These are phyloP conservation scores for Hemibagrus wyckioides DNA, from an alignment of 2,113 vertebrate species.

Conservation along the genomic window DNA sequence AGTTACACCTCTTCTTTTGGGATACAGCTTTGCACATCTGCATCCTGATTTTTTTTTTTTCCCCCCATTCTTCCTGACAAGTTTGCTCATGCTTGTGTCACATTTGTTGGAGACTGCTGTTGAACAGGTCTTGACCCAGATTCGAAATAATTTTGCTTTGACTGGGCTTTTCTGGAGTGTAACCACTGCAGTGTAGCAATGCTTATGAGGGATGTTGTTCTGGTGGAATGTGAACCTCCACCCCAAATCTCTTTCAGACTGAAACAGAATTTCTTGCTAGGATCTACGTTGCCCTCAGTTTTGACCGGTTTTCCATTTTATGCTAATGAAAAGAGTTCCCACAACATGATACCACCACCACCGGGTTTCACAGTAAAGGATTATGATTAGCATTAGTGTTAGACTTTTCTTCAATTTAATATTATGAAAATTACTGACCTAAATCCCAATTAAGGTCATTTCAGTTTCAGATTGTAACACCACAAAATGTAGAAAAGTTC, in stretches of 20 bases:
- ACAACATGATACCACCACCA: not conserved
- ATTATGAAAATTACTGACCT: not conserved
- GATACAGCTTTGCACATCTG: conserved; percentile 19
- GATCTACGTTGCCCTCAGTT: not conserved
- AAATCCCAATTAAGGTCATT: not conserved
- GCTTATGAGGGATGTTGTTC: not conserved
- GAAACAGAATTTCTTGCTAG: not conserved
- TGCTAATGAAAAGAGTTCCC: not conserved
- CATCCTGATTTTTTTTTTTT: not conserved
- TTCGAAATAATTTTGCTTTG: not conserved
- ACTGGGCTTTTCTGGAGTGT: not conserved
- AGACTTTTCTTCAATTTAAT: not conserved
- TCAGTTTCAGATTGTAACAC: not conserved
- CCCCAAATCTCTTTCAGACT: not conserved
- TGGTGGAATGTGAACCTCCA: not conserved
- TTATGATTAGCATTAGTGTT: not conserved
- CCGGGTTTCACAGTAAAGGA: not conserved
- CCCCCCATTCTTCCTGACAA: not conserved
- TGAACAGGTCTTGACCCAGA: too few species aligned
- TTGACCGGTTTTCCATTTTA: not conserved
- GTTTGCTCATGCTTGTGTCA: not conserved
- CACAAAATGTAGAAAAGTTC: not conserved
- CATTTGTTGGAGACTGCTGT: not conserved
- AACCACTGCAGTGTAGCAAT: not conserved
- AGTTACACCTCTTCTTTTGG: not conserved